These are phyloP conservation scores for Aphis craccivora DNA, from an alignment of 1,140 invertebrate species.

Conservation along the genomic window DNA sequence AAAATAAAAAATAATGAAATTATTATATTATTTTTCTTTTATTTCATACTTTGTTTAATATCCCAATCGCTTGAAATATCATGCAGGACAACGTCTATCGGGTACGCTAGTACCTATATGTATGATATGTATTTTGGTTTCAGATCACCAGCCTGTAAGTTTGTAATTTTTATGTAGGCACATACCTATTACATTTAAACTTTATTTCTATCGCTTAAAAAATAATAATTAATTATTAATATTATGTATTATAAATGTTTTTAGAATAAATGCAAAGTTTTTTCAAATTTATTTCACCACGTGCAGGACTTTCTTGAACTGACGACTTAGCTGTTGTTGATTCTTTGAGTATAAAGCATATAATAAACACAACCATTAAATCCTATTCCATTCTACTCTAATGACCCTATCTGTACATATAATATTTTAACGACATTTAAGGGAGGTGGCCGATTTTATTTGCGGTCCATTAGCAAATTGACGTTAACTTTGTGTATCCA, in stretches of 20 bases:
- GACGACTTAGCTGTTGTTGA: not conserved
- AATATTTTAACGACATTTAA: conserved; percentile 6
- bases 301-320: not conserved
- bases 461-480: conserved; percentile 34
- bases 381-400: not conserved
- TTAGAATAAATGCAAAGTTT: not conserved
- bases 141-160: not conserved
- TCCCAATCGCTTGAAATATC: too few relatives aligned
- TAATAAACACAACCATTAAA: not conserved
- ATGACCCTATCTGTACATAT: not conserved
- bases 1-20: too few relatives aligned
- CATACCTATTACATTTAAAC: not conserved
- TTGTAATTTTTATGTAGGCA: not conserved
- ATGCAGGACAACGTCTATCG: too few relatives aligned
- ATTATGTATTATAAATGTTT: not conserved
- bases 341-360: not conserved
- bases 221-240: not conserved
- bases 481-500: not conserved
- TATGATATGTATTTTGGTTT: too few relatives aligned
- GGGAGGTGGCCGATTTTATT: not conserved
- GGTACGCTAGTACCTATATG: too few relatives aligned
- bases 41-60: too few relatives aligned
- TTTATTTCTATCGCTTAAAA: not conserved
- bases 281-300: not conserved
- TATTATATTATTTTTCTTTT: too few relatives aligned